phyloP scores from a whole-genome alignment of 2,888 invertebrate genomes.

The Lasiommata megera region DNA sequence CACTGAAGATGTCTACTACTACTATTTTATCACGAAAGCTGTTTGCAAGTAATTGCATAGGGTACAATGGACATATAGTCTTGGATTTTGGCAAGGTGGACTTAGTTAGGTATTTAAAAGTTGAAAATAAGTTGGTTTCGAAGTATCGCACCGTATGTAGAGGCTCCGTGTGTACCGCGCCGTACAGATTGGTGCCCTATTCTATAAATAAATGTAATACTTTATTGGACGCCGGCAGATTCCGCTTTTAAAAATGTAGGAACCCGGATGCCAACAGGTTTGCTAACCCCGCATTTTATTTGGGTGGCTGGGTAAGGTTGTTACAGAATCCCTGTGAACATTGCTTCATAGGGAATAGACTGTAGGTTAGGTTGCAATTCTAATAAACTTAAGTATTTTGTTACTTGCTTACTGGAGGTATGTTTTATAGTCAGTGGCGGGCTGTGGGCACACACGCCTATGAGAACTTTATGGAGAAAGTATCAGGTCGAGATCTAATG shows the following conservation, averaged over 20 bases:
- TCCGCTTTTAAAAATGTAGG: neutral
- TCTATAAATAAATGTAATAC: slow-evolving; percentile 3
- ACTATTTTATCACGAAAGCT: no score
- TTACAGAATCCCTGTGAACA: neutral
- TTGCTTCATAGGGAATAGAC: neutral
- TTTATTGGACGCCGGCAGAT: slow-evolving; percentile 6
- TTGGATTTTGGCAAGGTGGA: no score
- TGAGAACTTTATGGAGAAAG: no score
- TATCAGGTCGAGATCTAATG: no score
- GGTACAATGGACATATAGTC: no score
- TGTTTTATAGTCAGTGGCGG: no score
- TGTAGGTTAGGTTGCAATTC: neutral
- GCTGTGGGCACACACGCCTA: no score
- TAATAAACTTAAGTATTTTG: no score
- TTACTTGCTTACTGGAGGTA: no score
- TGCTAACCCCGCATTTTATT: neutral
- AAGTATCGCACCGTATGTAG: neutral
- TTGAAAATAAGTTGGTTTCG: neutral
- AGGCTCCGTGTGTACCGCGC: neutral
- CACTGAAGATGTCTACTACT: no score
- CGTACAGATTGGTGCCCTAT: slow-evolving; percentile 12
- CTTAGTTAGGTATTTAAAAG: no score
- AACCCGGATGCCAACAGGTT: neutral
- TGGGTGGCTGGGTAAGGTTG: neutral
- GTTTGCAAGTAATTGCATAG: no score